These are phyloP conservation scores for Radopholus similis DNA, from an alignment of 1,140 invertebrate genomes.

Conservation along the genomic window DNA sequence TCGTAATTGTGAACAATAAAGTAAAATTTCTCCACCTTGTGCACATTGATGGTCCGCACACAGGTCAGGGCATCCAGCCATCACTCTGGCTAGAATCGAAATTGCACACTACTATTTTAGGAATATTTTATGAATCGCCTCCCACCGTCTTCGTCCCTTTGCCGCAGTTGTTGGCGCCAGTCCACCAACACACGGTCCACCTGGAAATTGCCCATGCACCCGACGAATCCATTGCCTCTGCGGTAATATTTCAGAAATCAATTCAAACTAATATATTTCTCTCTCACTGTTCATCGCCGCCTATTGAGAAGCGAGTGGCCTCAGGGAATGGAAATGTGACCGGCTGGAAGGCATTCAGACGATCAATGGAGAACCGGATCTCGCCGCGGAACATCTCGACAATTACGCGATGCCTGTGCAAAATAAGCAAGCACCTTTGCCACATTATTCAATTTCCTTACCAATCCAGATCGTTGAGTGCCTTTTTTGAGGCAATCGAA, in stretches of 20 bases:
- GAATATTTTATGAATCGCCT: no score
- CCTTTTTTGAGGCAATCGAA: slow-evolving; percentile 11
- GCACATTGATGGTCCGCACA: slow-evolving; percentile 34
- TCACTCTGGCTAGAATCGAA: slow-evolving; percentile 23
- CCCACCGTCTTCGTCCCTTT: neutral
- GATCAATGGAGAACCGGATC: slow-evolving; percentile 41
- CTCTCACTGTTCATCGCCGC: neutral
- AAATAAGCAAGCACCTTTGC: neutral
- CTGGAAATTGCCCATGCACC: slow-evolving; percentile 39
- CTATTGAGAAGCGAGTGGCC: slow-evolving; percentile 11
- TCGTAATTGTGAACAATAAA: neutral
- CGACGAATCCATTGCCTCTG: slow-evolving; percentile 38
- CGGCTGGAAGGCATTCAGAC: slow-evolving; percentile 24
- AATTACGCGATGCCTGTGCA: slow-evolving; percentile 15
- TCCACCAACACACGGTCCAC: slow-evolving; percentile 23
- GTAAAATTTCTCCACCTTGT: slow-evolving; percentile 12
- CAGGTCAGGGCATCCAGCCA: slow-evolving; percentile 32
- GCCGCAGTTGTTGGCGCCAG: neutral
- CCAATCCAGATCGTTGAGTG: slow-evolving; percentile 44
- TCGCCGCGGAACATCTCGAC: slow-evolving; percentile 38
- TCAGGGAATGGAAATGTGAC: slow-evolving; percentile 1
- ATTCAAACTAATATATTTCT: neutral
- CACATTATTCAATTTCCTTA: neutral
- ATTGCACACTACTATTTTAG: slow-evolving; percentile 23
- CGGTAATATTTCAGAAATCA: neutral